Conservation (phyloP, 2,888 invertebrate species). For the Leptinotarsa haldemani region DNA sequence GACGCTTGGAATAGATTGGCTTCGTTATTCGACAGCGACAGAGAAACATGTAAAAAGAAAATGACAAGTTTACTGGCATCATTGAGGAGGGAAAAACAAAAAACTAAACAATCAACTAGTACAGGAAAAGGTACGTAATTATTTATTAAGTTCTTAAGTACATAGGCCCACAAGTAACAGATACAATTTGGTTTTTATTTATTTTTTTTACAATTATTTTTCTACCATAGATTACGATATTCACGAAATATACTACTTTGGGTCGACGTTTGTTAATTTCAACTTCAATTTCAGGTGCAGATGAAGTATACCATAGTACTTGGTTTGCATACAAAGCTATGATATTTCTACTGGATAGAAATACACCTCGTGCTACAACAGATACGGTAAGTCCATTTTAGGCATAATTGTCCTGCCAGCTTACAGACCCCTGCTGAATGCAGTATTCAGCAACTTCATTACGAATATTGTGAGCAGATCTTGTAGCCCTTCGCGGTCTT, state of each 20-base stretch:
- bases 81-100: not conserved
- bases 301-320: conserved; percentile 1
- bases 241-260: conserved; percentile 1
- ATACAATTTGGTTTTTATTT: not conserved
- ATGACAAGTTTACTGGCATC: not conserved
- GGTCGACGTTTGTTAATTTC: conserved; percentile 1
- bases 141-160: conserved; percentile 1
- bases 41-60: not conserved
- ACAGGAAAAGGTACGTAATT: not conserved
- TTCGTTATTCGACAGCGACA: not conserved
- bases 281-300: not conserved
- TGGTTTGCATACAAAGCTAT: conserved; percentile 1
- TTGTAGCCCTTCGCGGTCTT: conserved; percentile 1
- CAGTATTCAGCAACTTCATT: conserved; percentile 1
- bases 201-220: not conserved
- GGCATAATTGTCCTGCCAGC: not conserved
- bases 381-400: not conserved
- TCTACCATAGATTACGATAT: not conserved
- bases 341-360: not conserved
- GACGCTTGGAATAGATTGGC: not conserved
- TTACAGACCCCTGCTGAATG: not conserved
- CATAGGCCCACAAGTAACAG: conserved; percentile 1
- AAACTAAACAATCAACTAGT: not conserved
- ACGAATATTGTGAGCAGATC: not conserved
- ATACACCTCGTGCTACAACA: conserved; percentile 1